Percentiles rank a stretch among this genome's conserved stretches.
Conservation (phyloP, 53 echinoderm and acorn worm species). For the Temnopleurus reevesii region DNA sequence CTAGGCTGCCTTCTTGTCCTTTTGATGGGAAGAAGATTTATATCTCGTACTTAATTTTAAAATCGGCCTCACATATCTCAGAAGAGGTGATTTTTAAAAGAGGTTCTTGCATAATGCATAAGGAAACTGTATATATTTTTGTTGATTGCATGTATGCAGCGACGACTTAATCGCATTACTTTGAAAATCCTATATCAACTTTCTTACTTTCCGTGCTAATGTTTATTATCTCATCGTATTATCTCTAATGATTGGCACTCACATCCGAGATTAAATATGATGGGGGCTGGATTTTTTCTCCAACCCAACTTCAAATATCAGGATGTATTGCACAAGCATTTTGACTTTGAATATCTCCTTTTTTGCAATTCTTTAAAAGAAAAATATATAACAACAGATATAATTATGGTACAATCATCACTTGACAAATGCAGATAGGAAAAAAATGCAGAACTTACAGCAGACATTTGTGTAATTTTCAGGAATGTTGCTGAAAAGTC, state of each 20-base stretch:
- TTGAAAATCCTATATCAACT: conserved; percentile 49
- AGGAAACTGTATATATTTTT: conserved; percentile 56
- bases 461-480: no score
- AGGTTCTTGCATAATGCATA: conserved; percentile 45
- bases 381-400: no score
- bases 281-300: background rate
- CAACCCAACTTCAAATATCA: background rate
- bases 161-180: conserved; percentile 35
- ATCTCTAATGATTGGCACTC: conserved; percentile 33
- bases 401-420: no score
- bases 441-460: no score
- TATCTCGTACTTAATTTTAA: conserved; percentile 50
- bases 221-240: conserved; percentile 32
- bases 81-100: conserved; percentile 22
- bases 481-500: no score
- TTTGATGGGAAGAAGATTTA: conserved; percentile 18
- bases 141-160: conserved; percentile 50
- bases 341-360: no score
- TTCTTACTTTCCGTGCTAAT: conserved; percentile 25
- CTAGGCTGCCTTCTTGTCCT: background rate
- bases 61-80: background rate
- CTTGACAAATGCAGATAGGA: no score
- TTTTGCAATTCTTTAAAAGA: no score
- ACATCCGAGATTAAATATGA: background rate
- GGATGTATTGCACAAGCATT: no score